Evolutionary conservation across 1,140 invertebrate genomes (phyloP).

Genomic region (Neomicropteryx cornuta): DNA sequence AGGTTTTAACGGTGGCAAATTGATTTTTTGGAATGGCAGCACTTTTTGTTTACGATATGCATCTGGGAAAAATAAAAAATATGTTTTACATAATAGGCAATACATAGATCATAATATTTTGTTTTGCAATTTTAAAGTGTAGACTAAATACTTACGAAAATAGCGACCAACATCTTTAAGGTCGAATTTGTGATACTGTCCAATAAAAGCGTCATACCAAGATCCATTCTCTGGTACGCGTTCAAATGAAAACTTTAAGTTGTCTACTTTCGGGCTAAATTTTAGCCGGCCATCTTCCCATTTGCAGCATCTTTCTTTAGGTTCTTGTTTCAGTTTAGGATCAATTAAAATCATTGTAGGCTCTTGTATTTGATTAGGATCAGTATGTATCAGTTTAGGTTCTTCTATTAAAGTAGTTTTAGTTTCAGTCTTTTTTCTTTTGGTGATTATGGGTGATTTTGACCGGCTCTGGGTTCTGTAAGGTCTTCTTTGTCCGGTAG

Average conservation of each 20-base stretch:
- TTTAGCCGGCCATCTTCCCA: slow-evolving; percentile 35
- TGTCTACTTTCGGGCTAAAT: slow-evolving; percentile 46
- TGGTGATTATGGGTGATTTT: neutral
- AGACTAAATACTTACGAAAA: slow-evolving; percentile 26
- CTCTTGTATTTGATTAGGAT: no score
- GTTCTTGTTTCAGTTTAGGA: slow-evolving; percentile 22
- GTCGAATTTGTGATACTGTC: slow-evolving; percentile 58
- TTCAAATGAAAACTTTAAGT: slow-evolving; percentile 67
- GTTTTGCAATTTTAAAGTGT: neutral
- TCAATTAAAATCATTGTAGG: no score
- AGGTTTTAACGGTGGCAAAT: slow-evolving; percentile 44
- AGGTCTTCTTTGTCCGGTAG: slow-evolving; percentile 1
- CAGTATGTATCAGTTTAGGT: no score
- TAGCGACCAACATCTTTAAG: slow-evolving; percentile 32
- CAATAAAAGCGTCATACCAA: slow-evolving; percentile 66
- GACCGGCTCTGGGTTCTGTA: neutral
- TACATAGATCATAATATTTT: slow-evolving; percentile 4
- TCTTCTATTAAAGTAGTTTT: no score
- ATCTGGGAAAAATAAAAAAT: slow-evolving; percentile 26
- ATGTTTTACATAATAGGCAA: slow-evolving; percentile 9
- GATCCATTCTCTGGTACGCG: slow-evolving; percentile 55
- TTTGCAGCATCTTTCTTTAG: slow-evolving; percentile 26
- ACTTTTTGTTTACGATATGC: slow-evolving; percentile 47
- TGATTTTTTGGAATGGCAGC: slow-evolving; percentile 65
- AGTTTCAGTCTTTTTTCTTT: no score